A percentile compares a stretch with the other conserved stretches of the same genome.
phyloP scores from a whole-genome alignment of 2,113 vertebrate genomes.

The Pelodiscus sinensis region DNA sequence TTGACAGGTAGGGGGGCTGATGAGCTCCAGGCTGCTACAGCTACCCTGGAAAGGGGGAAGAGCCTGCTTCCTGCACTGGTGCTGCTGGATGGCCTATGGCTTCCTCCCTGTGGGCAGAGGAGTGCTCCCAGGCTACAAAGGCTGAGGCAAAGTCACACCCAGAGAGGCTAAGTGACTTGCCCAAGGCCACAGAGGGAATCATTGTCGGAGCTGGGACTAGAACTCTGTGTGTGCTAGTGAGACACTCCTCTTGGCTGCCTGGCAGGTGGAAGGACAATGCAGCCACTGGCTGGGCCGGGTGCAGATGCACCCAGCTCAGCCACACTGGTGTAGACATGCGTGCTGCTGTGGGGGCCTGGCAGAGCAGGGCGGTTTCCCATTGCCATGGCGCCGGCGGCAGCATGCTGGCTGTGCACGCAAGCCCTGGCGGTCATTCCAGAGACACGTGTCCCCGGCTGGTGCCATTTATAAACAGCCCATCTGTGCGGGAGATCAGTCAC shows the following conservation, averaged over 20 bases:
- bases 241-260: neutral
- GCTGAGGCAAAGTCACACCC: neutral
- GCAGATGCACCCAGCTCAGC: too few species aligned
- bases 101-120: neutral
- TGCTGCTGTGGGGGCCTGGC: too few species aligned
- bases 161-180: neutral
- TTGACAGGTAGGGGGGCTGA: neutral
- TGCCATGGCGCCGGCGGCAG: too few species aligned
- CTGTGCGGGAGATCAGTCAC: too few species aligned
- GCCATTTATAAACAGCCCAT: too few species aligned
- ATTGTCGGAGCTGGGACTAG: neutral
- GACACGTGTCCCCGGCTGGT: too few species aligned
- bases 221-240: neutral
- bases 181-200: too few species aligned
- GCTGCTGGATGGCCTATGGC: too few species aligned
- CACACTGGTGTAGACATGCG: neutral
- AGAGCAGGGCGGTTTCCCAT: neutral
- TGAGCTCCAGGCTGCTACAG: neutral
- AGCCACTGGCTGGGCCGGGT: too few species aligned
- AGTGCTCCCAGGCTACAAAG: too few species aligned
- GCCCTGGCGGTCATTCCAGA: too few species aligned
- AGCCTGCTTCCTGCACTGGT: neutral
- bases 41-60: neutral
- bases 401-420: too few species aligned
- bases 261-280: neutral